Base-by-base conservation (phyloP, 2,797 vertebrate species). In the Buphagus erythrorhynchus region DNA sequence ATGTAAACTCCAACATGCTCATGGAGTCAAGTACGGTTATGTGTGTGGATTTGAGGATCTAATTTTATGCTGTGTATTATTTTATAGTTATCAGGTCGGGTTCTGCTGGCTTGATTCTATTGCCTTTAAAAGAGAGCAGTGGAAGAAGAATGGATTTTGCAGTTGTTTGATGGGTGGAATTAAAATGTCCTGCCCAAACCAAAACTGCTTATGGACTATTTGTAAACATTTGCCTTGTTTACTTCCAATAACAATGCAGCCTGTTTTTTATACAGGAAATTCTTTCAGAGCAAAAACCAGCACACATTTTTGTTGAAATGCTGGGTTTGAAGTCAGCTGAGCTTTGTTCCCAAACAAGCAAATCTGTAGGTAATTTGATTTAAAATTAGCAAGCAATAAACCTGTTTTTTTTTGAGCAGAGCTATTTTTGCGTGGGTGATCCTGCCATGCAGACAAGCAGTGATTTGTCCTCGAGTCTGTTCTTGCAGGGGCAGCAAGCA, bases 221-320 rank as follows among this genome's bases (percentile, higher is more conserved):
- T 78, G 85, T 55, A 88, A 96, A 95, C 62, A 55, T 72, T 91
- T 82, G 33, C 45, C 45, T 72, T 93, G 90, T 88, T 95, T 94
- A 72, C 43, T 83, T 91, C 76, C 78, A 74, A 14, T 13, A 86
- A 75, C 78, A 93, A 77, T 38, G n/a, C 40, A 80, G 54, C 7
- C 22, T 62, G 29, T 1, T 45, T 86, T 85, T 86, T 12, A 5
- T 14, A 62, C 82, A 82, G 55, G 45, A 91, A 83, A 83, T 72
- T 77, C 49, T 75, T 83, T 28, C 72, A 40, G 35, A 54, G 42
- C 29, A 58, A 91, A 95, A 65, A 20, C 33, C 72, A 68, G 28
- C 10, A 52, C 40, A 8, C 22, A 40, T 86, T 83, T 89, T 90
- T 88, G 49, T 72, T 83, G 49, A 90, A 90, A 74, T 67, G 24